Conservation (phyloP, 1,140 invertebrate species). For the Psix sp. region DNA sequence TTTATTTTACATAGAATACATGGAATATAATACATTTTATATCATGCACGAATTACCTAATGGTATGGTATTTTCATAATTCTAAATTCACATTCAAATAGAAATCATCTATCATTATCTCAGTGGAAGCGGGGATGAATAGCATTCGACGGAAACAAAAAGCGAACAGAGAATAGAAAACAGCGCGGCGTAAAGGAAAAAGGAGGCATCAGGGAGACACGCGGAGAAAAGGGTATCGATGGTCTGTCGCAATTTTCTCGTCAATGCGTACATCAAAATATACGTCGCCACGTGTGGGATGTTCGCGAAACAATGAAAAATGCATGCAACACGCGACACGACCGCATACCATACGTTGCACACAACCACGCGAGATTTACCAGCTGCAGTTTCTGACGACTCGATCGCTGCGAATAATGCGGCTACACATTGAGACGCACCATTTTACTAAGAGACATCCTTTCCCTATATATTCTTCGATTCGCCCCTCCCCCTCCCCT, state of each 20-base stretch:
- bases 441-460: conserved; percentile 31
- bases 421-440: conserved; percentile 25
- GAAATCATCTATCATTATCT: conserved; percentile 45
- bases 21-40: conserved; percentile 33
- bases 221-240: conserved; percentile 36
- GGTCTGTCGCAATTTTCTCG: conserved; percentile 62
- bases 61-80: conserved; percentile 34
- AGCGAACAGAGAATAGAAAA: conserved; percentile 28
- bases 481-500: not conserved
- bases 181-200: conserved; percentile 9
- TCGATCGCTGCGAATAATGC: conserved; percentile 22
- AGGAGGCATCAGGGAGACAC: conserved; percentile 21
- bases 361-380: conserved; percentile 33
- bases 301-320: conserved; percentile 64
- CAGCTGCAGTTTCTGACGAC: conserved; percentile 43
- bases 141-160: conserved; percentile 39
- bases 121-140: conserved; percentile 44
- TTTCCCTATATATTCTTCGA: conserved; percentile 27
- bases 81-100: conserved; percentile 51
- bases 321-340: conserved; percentile 59
- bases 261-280: conserved; percentile 61
- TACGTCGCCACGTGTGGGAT: conserved; percentile 47
- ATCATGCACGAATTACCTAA: conserved; percentile 39
- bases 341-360: conserved; percentile 47
- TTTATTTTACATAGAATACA: conserved; percentile 44